Base-by-base conservation (phyloP, 2,113 vertebrate species). In the Planiliza haematocheilus region DNA sequence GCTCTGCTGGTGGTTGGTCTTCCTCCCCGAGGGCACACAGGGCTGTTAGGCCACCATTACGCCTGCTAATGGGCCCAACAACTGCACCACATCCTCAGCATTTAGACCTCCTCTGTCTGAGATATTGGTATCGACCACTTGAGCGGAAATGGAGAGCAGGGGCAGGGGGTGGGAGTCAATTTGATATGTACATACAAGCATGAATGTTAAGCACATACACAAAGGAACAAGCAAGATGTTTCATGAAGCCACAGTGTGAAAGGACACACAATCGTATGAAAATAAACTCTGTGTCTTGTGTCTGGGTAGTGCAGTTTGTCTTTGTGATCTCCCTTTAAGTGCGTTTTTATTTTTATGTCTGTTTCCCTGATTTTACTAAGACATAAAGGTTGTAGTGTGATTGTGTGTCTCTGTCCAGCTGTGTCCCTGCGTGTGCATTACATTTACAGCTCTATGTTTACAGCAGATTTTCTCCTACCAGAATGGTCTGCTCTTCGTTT, bases 11-110 rank as follows among this genome's bases (percentile, higher is more conserved):
- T 87, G 80, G 83, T 87, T 68, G 69, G 69, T 88, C 81, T 83
- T 85, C 76, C 83, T 91, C 89, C 88, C 91, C 46, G 41, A 86
- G 87, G 89, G 81, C 67, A 70, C 70, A 20, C 65, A 74, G 68
- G 82, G 79, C 90, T 87, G 79, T 88, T 88, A 91, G 85, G 84
- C 87, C 85, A 80, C 85, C 86, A 93, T 92, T 92, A 92, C 81
- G 87, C 80, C 81, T 78, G 71, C 83, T 91, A 91, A 93, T 92
- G 89, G 89, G 83, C 64, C 77, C 83, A 71, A 88, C 85, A 84
- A 90, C 59, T 67, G 75, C 46, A 57, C 90, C 88, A 89, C 87
- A 90, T 90, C 90, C 88, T 90, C 64, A 84, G 66, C 84, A 86
- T 88, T 92, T 87, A 89, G 89, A 76, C 79, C 79, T 82, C 52